Evolutionary conservation across 1,140 invertebrate species (phyloP).

Genomic region (Chironomus striatipennis): DNA sequence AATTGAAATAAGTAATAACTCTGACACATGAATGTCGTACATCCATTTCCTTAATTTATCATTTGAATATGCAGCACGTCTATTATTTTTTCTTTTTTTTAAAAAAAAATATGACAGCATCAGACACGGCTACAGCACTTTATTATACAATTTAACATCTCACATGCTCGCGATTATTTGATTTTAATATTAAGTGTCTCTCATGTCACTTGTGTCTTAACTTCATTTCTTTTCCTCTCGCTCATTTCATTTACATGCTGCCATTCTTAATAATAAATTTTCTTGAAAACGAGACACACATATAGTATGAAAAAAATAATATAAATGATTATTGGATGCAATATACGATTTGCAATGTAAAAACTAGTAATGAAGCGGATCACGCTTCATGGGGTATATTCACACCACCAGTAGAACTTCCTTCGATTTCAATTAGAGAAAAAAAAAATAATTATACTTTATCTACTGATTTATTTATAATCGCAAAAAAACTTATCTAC

Average conservation of each 20-base stretch:
- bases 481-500: too few relatives aligned
- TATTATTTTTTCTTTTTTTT: too few relatives aligned
- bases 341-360: not conserved
- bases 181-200: too few relatives aligned
- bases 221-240: not conserved
- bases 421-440: too few relatives aligned
- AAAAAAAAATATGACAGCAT: not conserved
- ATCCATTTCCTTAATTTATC: conserved; percentile 9
- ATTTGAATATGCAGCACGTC: not conserved
- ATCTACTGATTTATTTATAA: too few relatives aligned
- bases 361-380: too few relatives aligned
- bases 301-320: too few relatives aligned
- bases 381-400: too few relatives aligned
- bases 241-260: not conserved
- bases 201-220: too few relatives aligned
- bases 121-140: not conserved
- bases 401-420: too few relatives aligned
- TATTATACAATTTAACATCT: not conserved
- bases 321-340: not conserved
- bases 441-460: too few relatives aligned
- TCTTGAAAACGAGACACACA: not conserved
- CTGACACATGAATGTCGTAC: not conserved
- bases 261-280: not conserved
- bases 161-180: not conserved
- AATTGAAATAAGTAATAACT: conserved; percentile 8